Evolutionary conservation across 2,888 invertebrate species (phyloP).

Genomic region (Pristionchus japonicus): DNA sequence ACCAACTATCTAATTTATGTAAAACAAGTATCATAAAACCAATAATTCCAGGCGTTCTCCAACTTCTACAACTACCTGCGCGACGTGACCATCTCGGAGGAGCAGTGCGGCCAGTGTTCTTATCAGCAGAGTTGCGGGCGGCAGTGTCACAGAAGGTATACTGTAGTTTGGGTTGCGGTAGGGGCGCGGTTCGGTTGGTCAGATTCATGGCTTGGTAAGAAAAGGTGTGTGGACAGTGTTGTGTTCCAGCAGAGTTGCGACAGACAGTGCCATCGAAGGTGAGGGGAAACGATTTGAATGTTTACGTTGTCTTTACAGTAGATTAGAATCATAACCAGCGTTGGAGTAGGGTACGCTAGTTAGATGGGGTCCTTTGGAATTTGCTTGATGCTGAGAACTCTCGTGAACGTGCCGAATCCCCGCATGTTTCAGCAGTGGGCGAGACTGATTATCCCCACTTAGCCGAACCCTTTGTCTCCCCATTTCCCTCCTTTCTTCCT

Average conservation of each 20-base stretch:
- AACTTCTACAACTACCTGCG: constrained; percentile 73
- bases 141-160: constrained; percentile 72
- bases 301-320: too few species aligned
- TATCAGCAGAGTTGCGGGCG: constrained; percentile 73
- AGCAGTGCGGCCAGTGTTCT: constrained; percentile 71
- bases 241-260: constrained; percentile 73
- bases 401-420: background rate
- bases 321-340: too few species aligned
- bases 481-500: background rate
- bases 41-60: background rate
- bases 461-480: background rate
- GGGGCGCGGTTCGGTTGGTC: background rate
- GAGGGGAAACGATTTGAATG: too few species aligned
- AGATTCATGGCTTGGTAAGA: background rate
- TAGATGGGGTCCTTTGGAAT: background rate
- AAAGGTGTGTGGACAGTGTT: constrained; percentile 70
- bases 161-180: background rate
- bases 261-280: constrained; percentile 70
- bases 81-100: constrained; percentile 67
- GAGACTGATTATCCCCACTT: background rate
- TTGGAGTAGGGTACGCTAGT: constrained; percentile 56
- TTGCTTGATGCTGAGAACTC: too few species aligned
- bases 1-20: too few species aligned
- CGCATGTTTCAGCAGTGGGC: background rate
- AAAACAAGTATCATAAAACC: too few species aligned